Evolutionary conservation across 1,140 invertebrate species (phyloP).

Genomic region (Caenorhabditis inopinata): DNA sequence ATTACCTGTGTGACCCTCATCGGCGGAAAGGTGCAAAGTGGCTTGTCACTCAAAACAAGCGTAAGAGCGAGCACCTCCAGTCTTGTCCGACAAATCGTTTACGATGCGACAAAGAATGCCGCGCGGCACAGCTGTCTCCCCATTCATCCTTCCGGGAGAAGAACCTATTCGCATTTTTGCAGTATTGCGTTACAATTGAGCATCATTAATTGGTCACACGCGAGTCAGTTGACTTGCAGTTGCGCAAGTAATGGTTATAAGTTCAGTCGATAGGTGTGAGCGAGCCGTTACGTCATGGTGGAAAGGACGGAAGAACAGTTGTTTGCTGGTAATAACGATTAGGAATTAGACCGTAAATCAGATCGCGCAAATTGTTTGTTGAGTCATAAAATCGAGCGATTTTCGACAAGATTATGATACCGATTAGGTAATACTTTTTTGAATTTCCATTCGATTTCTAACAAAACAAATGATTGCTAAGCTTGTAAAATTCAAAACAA

Average conservation of each 20-base stretch:
- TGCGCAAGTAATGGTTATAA: constrained; percentile 14
- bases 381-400: background rate
- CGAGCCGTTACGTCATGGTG: background rate
- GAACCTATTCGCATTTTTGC: background rate
- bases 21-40: constrained; percentile 31
- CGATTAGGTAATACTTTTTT: too few relatives aligned
- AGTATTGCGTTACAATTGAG: background rate
- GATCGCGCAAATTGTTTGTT: background rate
- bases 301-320: background rate
- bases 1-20: constrained; percentile 19
- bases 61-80: background rate
- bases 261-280: background rate
- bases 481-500: too few relatives aligned
- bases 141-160: background rate
- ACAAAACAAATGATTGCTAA: too few relatives aligned
- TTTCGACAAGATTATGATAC: too few relatives aligned
- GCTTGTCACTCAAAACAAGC: constrained; percentile 30
- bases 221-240: background rate
- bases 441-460: too few relatives aligned
- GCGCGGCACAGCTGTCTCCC: background rate
- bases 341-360: background rate
- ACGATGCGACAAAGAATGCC: constrained; percentile 17
- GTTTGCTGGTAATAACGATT: background rate
- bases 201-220: constrained; percentile 11
- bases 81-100: constrained; percentile 29